Evolutionary conservation across 2,113 vertebrate species (phyloP).

Genomic region (Chrysochloris asiatica): DNA sequence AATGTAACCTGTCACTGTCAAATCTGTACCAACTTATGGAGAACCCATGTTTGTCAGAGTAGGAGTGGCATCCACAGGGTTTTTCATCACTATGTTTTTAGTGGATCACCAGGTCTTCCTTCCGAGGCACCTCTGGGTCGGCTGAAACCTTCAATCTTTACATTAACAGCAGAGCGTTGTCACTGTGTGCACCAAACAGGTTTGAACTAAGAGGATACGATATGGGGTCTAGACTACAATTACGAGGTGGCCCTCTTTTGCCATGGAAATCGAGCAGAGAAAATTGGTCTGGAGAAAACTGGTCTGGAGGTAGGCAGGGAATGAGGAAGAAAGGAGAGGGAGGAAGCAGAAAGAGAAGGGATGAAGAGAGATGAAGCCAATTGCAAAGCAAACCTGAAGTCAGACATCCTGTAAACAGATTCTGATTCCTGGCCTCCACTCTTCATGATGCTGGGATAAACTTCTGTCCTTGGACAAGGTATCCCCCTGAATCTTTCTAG

Average conservation of each 20-base stretch:
- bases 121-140: no score
- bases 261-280: not conserved
- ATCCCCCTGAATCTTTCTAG: not conserved
- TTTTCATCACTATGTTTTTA: not conserved
- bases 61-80: not conserved
- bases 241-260: not conserved
- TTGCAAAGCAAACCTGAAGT: no score
- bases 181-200: no score
- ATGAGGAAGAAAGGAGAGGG: no score
- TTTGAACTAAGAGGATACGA: not conserved
- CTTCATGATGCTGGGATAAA: no score
- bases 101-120: not conserved
- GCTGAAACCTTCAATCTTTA: no score
- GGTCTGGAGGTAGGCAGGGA: not conserved
- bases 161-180: no score
- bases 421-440: not conserved
- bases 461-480: not conserved
- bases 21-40: not conserved
- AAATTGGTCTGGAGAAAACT: not conserved
- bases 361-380: not conserved
- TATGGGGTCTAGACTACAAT: not conserved
- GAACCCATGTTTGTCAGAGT: not conserved
- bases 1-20: not conserved
- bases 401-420: not conserved
- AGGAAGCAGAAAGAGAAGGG: not conserved